Percentiles rank a stretch among this genome's conserved stretches.
phyloP scores from a whole-genome alignment of 2,888 invertebrate species.

The Bellardia bayeri region DNA sequence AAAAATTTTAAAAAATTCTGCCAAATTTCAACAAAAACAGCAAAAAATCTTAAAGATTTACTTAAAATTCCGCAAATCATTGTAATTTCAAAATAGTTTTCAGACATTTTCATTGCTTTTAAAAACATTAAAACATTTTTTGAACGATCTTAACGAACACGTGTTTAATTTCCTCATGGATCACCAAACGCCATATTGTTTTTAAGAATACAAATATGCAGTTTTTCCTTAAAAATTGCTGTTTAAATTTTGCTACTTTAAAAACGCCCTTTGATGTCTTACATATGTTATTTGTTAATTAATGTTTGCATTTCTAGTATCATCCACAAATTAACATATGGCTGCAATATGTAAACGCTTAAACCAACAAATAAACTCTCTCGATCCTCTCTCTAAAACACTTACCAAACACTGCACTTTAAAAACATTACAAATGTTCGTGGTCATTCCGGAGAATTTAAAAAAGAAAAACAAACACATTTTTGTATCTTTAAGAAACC shows the following conservation, averaged over 20 bases:
- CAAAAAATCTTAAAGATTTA: background rate
- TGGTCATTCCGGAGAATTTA: background rate
- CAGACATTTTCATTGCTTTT: too few relatives aligned
- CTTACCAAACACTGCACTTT: background rate
- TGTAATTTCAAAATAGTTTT: too few relatives aligned
- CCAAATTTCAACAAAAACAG: background rate
- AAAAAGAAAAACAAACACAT: background rate
- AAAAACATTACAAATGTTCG: conserved; percentile 5
- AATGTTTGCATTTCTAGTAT: conserved; percentile 40
- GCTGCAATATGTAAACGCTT: conserved; percentile 57
- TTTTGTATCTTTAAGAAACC: background rate
- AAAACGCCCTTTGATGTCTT: conserved; percentile 30
- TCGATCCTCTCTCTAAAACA: background rate
- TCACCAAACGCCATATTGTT: conserved; percentile 34
- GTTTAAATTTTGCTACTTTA: conserved; percentile 8
- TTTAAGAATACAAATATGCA: background rate
- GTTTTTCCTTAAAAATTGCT: conserved; percentile 24
- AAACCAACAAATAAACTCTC: background rate
- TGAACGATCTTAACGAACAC: background rate
- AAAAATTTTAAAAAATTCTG: background rate
- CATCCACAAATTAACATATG: conserved; percentile 56
- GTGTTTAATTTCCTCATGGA: background rate
- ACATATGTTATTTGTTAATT: conserved; percentile 37
- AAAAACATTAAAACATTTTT: background rate
- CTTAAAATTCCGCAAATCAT: too few relatives aligned